Evolutionary conservation across 2,888 invertebrate genomes (phyloP), one percentile per base, ranked within the genome.

Genomic region (Uropetala carovei): DNA sequence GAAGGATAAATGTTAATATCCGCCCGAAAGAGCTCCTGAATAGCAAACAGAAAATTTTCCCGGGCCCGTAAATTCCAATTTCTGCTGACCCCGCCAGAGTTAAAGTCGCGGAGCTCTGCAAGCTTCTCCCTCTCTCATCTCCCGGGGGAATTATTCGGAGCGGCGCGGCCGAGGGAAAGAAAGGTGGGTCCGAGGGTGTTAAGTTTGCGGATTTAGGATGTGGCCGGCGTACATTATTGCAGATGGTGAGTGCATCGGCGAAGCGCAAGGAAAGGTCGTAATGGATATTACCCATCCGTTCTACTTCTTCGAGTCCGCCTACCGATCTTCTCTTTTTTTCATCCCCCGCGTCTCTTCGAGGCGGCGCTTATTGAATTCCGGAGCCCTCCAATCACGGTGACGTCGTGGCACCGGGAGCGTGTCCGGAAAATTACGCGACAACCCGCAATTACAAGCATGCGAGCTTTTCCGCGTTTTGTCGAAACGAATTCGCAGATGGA

Each of bases 141-240:
- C 22, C 11, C 27, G 75, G 75, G 10, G 75, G 22, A 13, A 75
- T 75, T 75, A 43, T 43, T 43, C 43, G 43, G 43, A 43, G 43
- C 1, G 4, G 22, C 75, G 1, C 75, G 4, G 22, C 75, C 43
- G 8, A 22, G 4, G 22, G 13, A 64, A 43, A 89, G 89, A 89
- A 89, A 64, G 83, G 10, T 83, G 83, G 83, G 83, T 59, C 60
- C 60, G 86, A n/a, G 43, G n/a, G 85, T 18, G 18, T 68, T 9
- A 68, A 68, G n/a, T 27, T 27, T 27, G 75, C 27, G 75, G 22
- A 22, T 75, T 27, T 75, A 58, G 60, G 22, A 64, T 89, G 30
- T 64, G 68, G 60, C 86, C 27, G 22, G 27, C 30, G 86, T 60
- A 64, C 89, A 43, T 89, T 89, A 89, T 89, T 89, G 89, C 89